These are phyloP conservation scores for Nicator chloris DNA, from an alignment of 2,113 vertebrate species.

Conservation along the genomic window DNA sequence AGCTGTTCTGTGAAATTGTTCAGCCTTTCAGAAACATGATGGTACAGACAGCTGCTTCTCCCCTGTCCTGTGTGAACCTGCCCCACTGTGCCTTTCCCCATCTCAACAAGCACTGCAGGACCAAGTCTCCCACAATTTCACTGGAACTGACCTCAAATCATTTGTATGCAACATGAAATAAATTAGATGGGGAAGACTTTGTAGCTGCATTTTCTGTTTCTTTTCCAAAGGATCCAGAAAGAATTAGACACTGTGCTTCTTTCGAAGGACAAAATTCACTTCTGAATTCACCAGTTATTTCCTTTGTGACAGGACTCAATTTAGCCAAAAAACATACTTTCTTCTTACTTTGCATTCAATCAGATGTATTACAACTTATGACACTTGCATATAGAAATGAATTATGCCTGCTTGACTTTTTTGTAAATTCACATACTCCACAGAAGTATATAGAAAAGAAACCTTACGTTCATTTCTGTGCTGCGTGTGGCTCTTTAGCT, in stretches of 20 bases:
- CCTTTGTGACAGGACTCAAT: not conserved
- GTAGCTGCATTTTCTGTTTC: not conserved
- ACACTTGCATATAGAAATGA: not conserved
- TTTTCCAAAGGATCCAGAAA: not conserved
- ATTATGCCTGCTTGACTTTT: not conserved
- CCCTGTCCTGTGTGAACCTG: not conserved
- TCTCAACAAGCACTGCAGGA: not conserved
- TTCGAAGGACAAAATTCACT: not conserved
- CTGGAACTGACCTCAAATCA: not conserved
- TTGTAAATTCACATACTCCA: slow-evolving; percentile 13
- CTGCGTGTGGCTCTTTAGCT: slow-evolving; percentile 66
- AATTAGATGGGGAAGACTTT: not conserved
- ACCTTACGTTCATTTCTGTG: not conserved
- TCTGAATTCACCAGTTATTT: not conserved
- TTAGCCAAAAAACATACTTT: not conserved
- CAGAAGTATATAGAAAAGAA: not conserved
- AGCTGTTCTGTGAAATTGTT: slow-evolving; percentile 15
- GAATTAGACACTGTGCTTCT: not conserved
- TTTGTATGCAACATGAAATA: not conserved
- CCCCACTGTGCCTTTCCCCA: not conserved
- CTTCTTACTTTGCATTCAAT: not conserved
- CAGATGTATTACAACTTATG: not conserved
- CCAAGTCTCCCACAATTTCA: not conserved
- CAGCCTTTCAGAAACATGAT: not conserved
- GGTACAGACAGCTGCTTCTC: not conserved